Evolutionary conservation across 1,140 invertebrate genomes (phyloP).

Genomic region (Drosophila tropicalis): DNA sequence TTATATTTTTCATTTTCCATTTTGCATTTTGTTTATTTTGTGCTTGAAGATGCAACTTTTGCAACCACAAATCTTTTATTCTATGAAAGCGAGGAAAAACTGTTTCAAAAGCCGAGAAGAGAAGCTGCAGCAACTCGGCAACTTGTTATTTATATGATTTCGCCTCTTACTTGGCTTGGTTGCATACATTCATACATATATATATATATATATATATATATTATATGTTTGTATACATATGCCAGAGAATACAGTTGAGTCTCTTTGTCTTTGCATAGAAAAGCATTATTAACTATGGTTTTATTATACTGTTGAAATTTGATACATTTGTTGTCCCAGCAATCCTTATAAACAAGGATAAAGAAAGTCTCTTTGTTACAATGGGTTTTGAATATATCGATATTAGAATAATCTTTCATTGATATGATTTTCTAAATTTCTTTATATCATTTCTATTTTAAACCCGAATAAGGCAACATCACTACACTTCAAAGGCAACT

Average conservation of each 20-base stretch:
- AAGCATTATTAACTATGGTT: too few relatives aligned
- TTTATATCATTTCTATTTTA: too few relatives aligned
- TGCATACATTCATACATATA: background rate
- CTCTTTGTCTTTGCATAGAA: background rate
- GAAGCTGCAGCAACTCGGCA: constrained; percentile 20
- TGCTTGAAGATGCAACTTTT: constrained; percentile 54
- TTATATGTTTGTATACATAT: background rate
- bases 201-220: background rate
- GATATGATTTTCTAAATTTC: too few relatives aligned
- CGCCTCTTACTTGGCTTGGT: constrained; percentile 1
- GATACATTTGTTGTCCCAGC: too few relatives aligned
- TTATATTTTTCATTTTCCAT: constrained; percentile 9
- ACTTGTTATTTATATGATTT: constrained; percentile 26
- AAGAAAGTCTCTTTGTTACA: too few relatives aligned
- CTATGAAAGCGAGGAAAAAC: constrained; percentile 13
- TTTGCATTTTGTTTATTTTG: constrained; percentile 46
- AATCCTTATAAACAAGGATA: too few relatives aligned
- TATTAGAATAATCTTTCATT: too few relatives aligned
- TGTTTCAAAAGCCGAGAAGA: constrained; percentile 18
- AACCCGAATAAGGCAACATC: too few relatives aligned
- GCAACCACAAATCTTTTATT: constrained; percentile 41
- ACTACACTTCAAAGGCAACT: background rate
- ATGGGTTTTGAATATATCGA: too few relatives aligned
- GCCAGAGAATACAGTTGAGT: background rate
- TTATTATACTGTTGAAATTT: too few relatives aligned